These are phyloP conservation scores for Sarcophilus harrisii DNA, from an alignment of 2,797 vertebrate species.

Conservation along the genomic window DNA sequence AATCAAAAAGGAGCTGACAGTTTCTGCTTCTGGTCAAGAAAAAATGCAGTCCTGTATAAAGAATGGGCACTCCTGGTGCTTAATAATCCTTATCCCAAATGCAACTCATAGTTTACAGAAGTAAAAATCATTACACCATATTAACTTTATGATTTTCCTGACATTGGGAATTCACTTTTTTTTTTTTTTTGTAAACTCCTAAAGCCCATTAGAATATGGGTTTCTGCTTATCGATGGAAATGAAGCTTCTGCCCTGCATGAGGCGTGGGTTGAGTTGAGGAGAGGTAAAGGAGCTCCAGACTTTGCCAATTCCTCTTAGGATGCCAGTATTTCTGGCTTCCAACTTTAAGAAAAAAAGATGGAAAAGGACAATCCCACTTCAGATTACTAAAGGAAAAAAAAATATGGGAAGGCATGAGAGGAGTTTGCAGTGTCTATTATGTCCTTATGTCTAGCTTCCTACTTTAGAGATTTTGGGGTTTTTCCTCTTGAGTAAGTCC, in stretches of 20 bases:
- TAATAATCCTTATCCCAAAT: not conserved
- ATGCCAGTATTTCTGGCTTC: not conserved
- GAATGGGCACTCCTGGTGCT: not conserved
- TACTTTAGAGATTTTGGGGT: not conserved
- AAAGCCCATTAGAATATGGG: not conserved
- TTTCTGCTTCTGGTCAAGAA: slow-evolving; percentile 61
- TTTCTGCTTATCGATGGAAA: not conserved
- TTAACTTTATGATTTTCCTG: not conserved
- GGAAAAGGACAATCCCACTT: not conserved
- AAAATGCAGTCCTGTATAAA: slow-evolving; percentile 25
- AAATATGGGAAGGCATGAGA: not conserved
- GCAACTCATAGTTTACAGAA: slow-evolving; percentile 2
- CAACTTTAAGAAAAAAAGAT: not conserved
- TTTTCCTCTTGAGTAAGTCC: not conserved
- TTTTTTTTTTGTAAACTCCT: not conserved
- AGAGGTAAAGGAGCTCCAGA: not conserved
- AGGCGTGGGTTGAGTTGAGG: not conserved
- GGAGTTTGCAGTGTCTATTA: not conserved
- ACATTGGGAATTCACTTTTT: not conserved
- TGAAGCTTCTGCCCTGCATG: not conserved
- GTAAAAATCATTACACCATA: not conserved
- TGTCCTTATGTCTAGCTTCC: not conserved
- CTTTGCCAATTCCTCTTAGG: not conserved
- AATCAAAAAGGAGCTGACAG: slow-evolving; percentile 58
- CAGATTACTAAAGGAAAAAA: not conserved